Conservation (phyloP, 30 jellyfish, hydroid and myxozoan species). For the Euphysa ruthae region DNA sequence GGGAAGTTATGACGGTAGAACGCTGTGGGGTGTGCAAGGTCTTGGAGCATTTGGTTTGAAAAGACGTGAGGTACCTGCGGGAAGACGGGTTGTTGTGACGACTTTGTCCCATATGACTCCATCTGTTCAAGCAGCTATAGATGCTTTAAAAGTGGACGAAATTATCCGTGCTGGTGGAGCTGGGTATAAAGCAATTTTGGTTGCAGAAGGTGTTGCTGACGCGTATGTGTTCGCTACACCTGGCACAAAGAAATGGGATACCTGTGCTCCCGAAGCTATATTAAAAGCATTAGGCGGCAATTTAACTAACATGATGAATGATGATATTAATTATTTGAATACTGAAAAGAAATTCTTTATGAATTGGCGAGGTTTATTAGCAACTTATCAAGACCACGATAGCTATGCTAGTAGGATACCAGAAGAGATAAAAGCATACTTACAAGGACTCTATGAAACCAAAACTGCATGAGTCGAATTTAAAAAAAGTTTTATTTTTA, state of each 20-base stretch:
- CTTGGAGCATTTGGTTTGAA: conserved; percentile 69
- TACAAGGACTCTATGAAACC: background rate
- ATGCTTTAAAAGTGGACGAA: conserved; percentile 58
- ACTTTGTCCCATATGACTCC: conserved; percentile 75
- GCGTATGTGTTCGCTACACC: conserved; percentile 88
- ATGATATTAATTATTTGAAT: conserved; percentile 45
- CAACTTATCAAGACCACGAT: conserved; percentile 64
- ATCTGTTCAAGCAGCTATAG: conserved; percentile 61
- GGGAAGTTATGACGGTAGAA: conserved; percentile 58
- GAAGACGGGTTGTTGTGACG: conserved; percentile 73
- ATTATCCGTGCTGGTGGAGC: conserved; percentile 85
- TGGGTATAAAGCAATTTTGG: conserved; percentile 72
- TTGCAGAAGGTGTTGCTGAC: conserved; percentile 90
- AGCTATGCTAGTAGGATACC: conserved; percentile 65
- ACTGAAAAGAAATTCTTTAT: conserved; percentile 3
- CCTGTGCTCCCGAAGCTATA: conserved; percentile 97
- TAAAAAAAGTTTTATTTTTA: no score
- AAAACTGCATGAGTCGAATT: background rate
- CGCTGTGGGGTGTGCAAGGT: conserved; percentile 92
- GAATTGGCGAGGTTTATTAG: conserved; percentile 82
- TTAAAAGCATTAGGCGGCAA: conserved; percentile 82
- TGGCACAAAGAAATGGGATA: conserved; percentile 97
- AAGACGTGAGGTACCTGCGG: conserved; percentile 32
- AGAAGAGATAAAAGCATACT: conserved; percentile 23
- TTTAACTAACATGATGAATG: conserved; percentile 63